These are phyloP conservation scores for Muntiacus muntjak DNA, from an alignment of 2,113 vertebrate species.

Conservation along the genomic window DNA sequence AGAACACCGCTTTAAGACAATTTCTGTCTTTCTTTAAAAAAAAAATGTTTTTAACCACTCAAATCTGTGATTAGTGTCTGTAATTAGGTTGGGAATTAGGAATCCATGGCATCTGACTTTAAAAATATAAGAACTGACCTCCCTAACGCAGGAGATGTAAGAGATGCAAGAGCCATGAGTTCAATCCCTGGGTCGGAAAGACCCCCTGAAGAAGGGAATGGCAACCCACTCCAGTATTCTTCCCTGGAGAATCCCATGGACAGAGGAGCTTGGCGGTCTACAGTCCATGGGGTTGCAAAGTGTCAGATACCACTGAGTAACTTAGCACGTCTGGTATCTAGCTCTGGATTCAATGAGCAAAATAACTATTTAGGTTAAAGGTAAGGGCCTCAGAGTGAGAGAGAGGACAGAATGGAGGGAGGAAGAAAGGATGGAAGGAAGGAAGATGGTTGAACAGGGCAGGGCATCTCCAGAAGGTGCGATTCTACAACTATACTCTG, in stretches of 20 bases:
- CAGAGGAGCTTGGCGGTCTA: background rate
- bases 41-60: background rate
- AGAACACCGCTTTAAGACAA: background rate
- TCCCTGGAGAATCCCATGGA: background rate
- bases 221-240: background rate
- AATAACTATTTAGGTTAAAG: background rate
- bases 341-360: constrained; percentile 1
- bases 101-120: background rate
- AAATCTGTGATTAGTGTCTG: background rate
- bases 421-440: background rate
- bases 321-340: background rate
- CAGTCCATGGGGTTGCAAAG: background rate
- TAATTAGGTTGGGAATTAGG: background rate
- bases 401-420: background rate
- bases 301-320: background rate
- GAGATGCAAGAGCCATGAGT: background rate
- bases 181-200: background rate
- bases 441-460: background rate
- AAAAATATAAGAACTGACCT: background rate
- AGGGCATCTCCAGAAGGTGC: background rate
- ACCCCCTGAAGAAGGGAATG: background rate
- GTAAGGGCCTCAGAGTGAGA: background rate
- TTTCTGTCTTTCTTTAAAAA: background rate
- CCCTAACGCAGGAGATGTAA: background rate
- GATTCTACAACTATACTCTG: background rate